phyloP scores from a whole-genome alignment of 1,140 invertebrate species.

The Megalopta genalis region DNA sequence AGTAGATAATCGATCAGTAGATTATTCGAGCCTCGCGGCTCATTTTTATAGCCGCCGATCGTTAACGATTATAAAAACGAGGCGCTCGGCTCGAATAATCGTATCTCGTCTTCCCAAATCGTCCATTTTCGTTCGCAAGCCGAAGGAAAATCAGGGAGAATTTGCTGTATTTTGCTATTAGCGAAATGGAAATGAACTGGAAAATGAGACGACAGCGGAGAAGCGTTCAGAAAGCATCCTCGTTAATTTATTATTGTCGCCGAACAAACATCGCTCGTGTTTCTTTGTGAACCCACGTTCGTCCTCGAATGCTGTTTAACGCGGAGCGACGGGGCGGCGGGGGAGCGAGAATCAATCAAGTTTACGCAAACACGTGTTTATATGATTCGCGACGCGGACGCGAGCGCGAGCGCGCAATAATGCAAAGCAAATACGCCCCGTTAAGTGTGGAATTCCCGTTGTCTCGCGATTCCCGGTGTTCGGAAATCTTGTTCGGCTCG shows the following conservation, averaged over 20 bases:
- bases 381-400: neutral
- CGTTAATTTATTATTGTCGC: neutral
- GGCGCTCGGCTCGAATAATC: no score
- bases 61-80: no score
- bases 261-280: neutral
- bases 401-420: neutral
- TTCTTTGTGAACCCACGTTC: slow-evolving; percentile 5
- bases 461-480: neutral
- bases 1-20: no score
- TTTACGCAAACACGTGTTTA: slow-evolving; percentile 2
- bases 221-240: neutral
- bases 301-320: neutral
- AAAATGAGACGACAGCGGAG: no score
- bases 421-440: slow-evolving; percentile 12
- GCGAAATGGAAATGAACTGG: no score
- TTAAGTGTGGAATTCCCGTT: neutral
- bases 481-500: no score
- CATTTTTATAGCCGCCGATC: no score
- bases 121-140: no score
- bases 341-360: slow-evolving; percentile 6
- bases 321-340: neutral
- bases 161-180: no score
- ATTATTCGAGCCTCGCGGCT: no score
- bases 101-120: no score
- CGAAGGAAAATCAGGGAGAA: no score